Conservation (phyloP, 2,888 invertebrate species). For the Parnassius mnemosyne region DNA sequence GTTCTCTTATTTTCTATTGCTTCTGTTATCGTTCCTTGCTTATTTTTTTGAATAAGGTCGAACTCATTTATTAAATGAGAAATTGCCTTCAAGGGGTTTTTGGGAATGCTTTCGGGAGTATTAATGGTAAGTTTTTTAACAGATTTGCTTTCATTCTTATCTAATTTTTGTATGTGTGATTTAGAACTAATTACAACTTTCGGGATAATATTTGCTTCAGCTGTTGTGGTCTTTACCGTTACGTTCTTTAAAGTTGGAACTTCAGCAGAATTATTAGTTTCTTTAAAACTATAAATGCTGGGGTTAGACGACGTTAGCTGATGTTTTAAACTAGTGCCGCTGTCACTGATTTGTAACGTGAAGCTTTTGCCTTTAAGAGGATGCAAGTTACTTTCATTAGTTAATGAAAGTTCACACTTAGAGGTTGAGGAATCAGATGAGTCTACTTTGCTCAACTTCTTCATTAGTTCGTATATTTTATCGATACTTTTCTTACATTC, state of each 20-base stretch:
- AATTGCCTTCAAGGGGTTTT: conserved; percentile 66
- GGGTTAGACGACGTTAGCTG: conserved; percentile 49
- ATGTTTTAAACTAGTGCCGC: conserved; percentile 61
- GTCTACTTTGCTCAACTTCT: conserved; percentile 44
- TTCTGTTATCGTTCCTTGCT: conserved; percentile 43
- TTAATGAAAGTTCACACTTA: background rate
- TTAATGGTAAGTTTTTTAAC: conserved; percentile 37
- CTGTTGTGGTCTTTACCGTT: background rate
- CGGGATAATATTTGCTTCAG: conserved; percentile 40
- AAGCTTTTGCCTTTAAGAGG: background rate
- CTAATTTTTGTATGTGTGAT: conserved; percentile 38
- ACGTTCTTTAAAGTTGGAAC: conserved; percentile 27
- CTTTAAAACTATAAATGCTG: conserved; percentile 52
- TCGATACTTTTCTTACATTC: conserved; percentile 68
- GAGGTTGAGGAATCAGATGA: conserved; percentile 31
- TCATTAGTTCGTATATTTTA: conserved; percentile 64
- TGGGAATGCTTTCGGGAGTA: conserved; percentile 38
- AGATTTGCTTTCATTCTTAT: conserved; percentile 44
- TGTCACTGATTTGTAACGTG: conserved; percentile 37
- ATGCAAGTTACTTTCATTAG: background rate
- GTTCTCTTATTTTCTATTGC: conserved; percentile 42
- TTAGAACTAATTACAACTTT: conserved; percentile 63
- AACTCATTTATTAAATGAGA: conserved; percentile 65
- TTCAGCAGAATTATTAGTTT: conserved; percentile 33
- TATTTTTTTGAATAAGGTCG: conserved; percentile 59